Evolutionary conservation across 92 coral and sea anemone species (phyloP), one percentile per base, ranked within the genome.

Genomic region (Micromussa lordhowensis): DNA sequence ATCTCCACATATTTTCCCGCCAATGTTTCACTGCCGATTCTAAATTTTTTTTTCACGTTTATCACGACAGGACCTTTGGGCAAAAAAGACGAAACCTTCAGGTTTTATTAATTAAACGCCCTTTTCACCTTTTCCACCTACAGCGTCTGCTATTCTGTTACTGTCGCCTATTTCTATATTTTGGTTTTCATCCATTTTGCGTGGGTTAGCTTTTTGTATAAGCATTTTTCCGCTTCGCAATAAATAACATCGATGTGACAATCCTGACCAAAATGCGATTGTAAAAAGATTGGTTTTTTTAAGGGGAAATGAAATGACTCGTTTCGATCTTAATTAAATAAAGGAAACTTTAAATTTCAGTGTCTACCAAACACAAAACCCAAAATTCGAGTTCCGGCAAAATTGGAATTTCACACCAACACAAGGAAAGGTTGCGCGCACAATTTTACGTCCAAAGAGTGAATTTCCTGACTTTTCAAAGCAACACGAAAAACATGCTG

Each of bases 391-490:
- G 80, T 36, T 75, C 40, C n/a, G 69, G 78, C 51, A 58, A 72
- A 74, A 85, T n/a, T 16, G 80, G n/a, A 58, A 74, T 55, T 85
- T 36, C 69, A 57, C 48, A 18, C 31, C 34, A 71, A 83, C 31
- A 83, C 32, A 53, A 71, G 72, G 49, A 72, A 16, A 31, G 51
- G 51, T 19, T 7, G 4, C 57, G 24, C 75, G 26, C 75, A 22
- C 75, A 81, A 63, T 19, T 71, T 29, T 17, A 30, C 48, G 18
- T n/a, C 11, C 12, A 31, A 32, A 72, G 24, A 54, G 6, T 31
- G 22, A 36, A 69, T 82, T 28, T 49, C 78, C 38, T 82, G 77
- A 69, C 68, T 82, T 82, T 82, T 82, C 78, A 70, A 82, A 82
- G 64, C 29, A 82, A 66, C 75, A n/a, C n/a, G 75, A 44, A 38